These are phyloP conservation scores for Bombus superbus DNA, from an alignment of 1,140 invertebrate genomes.

Conservation along the genomic window DNA sequence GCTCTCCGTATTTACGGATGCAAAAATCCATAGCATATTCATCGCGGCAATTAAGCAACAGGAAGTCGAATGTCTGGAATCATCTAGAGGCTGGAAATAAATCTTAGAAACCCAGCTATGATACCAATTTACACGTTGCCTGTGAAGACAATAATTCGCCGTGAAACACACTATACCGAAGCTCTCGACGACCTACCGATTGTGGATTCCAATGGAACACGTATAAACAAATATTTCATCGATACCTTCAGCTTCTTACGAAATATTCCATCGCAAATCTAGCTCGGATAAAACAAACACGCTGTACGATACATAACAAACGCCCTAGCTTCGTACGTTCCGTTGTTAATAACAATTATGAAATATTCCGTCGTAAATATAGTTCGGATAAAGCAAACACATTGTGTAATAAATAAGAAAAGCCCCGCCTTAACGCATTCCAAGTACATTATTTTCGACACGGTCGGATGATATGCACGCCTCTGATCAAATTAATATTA, in stretches of 20 bases:
- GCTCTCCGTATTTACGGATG: not conserved
- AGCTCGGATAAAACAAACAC: not conserved
- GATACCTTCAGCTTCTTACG: not conserved
- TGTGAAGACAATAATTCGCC: not conserved
- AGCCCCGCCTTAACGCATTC: not conserved
- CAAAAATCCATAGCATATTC: not conserved
- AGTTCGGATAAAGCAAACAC: not conserved
- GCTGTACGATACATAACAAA: not conserved
- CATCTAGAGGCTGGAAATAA: not conserved
- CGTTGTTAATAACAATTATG: too few species aligned
- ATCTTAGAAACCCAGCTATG: not conserved
- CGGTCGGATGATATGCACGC: not conserved
- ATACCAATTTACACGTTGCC: not conserved
- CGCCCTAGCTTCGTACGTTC: not conserved
- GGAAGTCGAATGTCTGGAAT: not conserved
- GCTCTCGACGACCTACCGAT: not conserved
- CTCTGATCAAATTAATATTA: conserved; percentile 44
- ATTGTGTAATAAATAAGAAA: not conserved
- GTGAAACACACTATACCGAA: not conserved
- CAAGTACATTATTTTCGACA: too few species aligned
- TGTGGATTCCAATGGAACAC: not conserved
- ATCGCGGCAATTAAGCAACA: not conserved
- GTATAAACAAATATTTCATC: not conserved
- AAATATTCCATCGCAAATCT: not conserved
- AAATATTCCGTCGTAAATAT: not conserved